Conservation (phyloP, 2,888 invertebrate genomes). For the Dryobotodes eremita region DNA sequence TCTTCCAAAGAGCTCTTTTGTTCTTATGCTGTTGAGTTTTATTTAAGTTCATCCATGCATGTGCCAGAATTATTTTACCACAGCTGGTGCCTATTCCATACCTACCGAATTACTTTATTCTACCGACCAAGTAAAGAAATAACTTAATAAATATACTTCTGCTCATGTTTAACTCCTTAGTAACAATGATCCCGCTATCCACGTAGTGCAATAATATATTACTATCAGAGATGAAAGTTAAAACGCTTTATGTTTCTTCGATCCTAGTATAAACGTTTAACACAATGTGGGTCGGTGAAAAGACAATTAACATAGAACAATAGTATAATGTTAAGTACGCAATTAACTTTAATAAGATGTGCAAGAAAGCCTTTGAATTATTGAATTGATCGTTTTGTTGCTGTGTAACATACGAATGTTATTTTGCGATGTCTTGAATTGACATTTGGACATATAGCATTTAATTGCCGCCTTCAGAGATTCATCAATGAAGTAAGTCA, state of each 20-base stretch:
- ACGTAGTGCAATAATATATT: neutral
- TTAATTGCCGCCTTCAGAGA: neutral
- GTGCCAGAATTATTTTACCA: neutral
- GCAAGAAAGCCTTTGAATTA: constrained; percentile 47
- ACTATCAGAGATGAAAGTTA: constrained; percentile 49
- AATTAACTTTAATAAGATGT: constrained; percentile 61
- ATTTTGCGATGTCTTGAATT: neutral
- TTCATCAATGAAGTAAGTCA: neutral
- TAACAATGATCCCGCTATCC: neutral
- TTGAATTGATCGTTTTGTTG: constrained; percentile 31
- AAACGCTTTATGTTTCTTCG: constrained; percentile 45
- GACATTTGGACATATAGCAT: neutral
- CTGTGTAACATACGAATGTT: neutral
- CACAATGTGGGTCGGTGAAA: constrained; percentile 59
- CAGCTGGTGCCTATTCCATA: neutral
- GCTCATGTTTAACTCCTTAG: neutral
- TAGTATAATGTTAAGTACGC: constrained; percentile 38
- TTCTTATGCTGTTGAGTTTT: neutral
- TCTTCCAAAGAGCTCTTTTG: neutral
- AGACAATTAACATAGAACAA: constrained; percentile 58
- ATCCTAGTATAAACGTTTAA: constrained; percentile 42
- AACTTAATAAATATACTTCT: neutral
- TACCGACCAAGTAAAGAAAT: constrained; percentile 6
- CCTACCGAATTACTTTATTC: neutral
- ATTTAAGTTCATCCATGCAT: neutral